Conservation (phyloP, 2,113 vertebrate species). For the Serinus canaria region DNA sequence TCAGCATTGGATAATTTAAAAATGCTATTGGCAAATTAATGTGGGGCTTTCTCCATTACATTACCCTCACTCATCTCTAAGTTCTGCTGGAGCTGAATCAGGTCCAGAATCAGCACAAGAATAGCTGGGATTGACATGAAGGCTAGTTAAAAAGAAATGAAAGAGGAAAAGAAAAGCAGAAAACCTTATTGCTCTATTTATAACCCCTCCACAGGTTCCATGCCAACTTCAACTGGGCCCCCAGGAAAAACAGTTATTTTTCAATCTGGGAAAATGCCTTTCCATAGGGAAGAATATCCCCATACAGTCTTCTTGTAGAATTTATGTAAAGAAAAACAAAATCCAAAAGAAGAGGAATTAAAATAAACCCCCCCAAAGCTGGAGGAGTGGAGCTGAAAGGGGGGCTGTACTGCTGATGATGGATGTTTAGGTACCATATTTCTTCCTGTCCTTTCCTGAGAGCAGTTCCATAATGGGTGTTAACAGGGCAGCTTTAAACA, state of each 20-base stretch:
- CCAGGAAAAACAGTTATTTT: not conserved
- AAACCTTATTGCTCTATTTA: not conserved
- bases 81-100: not conserved
- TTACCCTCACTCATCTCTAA: not conserved
- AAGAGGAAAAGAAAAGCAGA: not conserved
- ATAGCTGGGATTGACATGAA: not conserved
- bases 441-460: not conserved
- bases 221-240: not conserved
- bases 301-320: not conserved
- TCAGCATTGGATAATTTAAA: not conserved
- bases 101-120: not conserved
- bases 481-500: slow-evolving; percentile 53
- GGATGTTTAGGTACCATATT: not conserved
- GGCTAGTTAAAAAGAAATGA: not conserved
- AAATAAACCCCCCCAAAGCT: not conserved
- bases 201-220: not conserved
- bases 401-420: not conserved
- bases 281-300: not conserved
- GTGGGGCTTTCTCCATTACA: not conserved
- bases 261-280: not conserved
- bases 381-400: not conserved
- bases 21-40: not conserved
- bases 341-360: not conserved
- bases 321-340: not conserved
- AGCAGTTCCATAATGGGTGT: slow-evolving; percentile 7